These are phyloP conservation scores for Cnemophilus loriae DNA, from an alignment of 2,113 vertebrate species.

Conservation along the genomic window DNA sequence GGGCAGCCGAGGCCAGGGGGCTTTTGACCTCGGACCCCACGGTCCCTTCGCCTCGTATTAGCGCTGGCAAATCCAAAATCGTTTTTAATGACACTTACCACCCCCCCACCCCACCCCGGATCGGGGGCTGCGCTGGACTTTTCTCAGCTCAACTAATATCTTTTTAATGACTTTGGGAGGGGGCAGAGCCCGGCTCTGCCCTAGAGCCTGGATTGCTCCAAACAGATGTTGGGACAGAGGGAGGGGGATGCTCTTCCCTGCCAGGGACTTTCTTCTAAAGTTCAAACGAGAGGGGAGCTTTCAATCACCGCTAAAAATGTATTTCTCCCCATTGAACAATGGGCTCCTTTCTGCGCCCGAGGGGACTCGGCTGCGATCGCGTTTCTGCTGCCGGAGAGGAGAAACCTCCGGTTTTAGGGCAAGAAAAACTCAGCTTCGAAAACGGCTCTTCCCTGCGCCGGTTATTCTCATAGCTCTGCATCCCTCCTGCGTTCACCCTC, in stretches of 20 bases:
- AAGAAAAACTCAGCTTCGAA: background rate
- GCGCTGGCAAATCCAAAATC: background rate
- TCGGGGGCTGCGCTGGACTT: constrained; percentile 60
- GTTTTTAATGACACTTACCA: background rate
- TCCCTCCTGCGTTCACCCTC: background rate
- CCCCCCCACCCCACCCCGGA: background rate
- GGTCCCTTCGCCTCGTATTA: background rate
- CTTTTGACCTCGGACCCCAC: background rate
- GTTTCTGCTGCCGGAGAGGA: constrained; percentile 34
- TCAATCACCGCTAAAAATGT: constrained; percentile 70
- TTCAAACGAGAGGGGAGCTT: constrained; percentile 74
- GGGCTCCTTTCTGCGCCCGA: constrained; percentile 62
- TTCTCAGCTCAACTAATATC: constrained; percentile 73
- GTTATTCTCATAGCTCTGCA: background rate
- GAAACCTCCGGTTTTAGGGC: background rate
- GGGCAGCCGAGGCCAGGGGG: background rate
- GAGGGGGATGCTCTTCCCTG: constrained; percentile 59
- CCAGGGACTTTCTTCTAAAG: constrained; percentile 72
- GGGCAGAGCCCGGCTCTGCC: constrained; percentile 65
- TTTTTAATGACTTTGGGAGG: constrained; percentile 78
- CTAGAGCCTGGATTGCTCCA: constrained; percentile 76
- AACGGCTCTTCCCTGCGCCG: background rate
- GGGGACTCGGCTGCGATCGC: constrained; percentile 40
- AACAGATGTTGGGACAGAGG: constrained; percentile 76
- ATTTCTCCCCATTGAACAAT: constrained; percentile 72